These are phyloP conservation scores for Temnopleurus reevesii DNA, from an alignment of 53 echinoderm and acorn worm genomes.

Conservation along the genomic window DNA sequence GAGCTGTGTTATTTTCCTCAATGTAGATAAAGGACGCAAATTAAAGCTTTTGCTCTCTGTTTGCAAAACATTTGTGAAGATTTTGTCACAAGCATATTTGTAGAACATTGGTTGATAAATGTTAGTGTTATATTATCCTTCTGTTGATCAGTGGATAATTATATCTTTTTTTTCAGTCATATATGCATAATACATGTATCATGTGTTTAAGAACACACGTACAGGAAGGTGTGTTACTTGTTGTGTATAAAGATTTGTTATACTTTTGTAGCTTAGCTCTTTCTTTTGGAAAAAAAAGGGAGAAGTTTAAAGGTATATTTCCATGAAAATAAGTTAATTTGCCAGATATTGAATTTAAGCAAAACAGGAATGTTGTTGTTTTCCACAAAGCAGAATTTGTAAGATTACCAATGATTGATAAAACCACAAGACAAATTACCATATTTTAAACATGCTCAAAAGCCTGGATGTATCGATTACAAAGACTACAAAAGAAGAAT, in stretches of 20 bases:
- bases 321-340: not conserved
- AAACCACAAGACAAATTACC: slow-evolving; percentile 10
- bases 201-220: slow-evolving; percentile 20
- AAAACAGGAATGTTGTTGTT: slow-evolving; percentile 6
- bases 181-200: slow-evolving; percentile 1
- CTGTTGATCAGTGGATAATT: slow-evolving; percentile 6
- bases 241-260: slow-evolving; percentile 15
- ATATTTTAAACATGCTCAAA: slow-evolving; percentile 15
- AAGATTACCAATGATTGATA: slow-evolving; percentile 20
- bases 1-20: not conserved
- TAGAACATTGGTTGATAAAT: slow-evolving; percentile 9
- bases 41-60: slow-evolving; percentile 15
- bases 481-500: not conserved
- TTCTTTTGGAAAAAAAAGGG: slow-evolving; percentile 3
- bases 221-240: slow-evolving; percentile 14
- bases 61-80: slow-evolving; percentile 15
- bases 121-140: slow-evolving; percentile 17
- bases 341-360: slow-evolving; percentile 10
- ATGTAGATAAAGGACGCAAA: not conserved
- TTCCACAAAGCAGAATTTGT: slow-evolving; percentile 15
- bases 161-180: not conserved
- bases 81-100: slow-evolving; percentile 15
- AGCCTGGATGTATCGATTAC: too few species aligned
- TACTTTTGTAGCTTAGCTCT: slow-evolving; percentile 4
- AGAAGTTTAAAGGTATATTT: slow-evolving; percentile 20